Base-by-base conservation (phyloP, 1,140 invertebrate genomes). In the Adoxophyes honmai region DNA sequence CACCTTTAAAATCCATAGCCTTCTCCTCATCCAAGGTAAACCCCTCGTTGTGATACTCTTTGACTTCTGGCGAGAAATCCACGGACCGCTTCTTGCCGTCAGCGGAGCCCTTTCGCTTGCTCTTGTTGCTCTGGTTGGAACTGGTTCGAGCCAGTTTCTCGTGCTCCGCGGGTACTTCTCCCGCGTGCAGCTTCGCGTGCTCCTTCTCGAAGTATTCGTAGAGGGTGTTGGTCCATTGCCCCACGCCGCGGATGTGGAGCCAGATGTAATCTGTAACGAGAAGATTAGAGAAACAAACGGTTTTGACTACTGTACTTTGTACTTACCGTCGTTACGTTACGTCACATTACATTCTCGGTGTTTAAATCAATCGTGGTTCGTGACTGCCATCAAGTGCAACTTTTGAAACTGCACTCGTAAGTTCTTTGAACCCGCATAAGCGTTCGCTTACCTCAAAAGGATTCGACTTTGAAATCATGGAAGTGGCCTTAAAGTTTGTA, bases 141-240 rank as follows among this genome's bases (percentile, higher is more conserved):
- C 59, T 63, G 0, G 76, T 72, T 7, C 76, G 65, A 0, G 62
- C 52, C n/a, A 77, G 55, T 58, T 75, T 75, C 68, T 66, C 58
- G 35, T 74, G 66, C 21, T 37, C 53, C 21, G 35, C 68, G 9
- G 78, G 77, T 0, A 91, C 87, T 52, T 94, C 91, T 0, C 91
- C 90, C 6, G 91, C 91, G 58, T 95, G 94, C 0, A 96, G 81
- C 61, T 93, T 93, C 38, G 93, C 91, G 72, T 96, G 94, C 79
- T 96, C 94, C 53, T 91, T 91, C 68, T 97, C 95, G 70, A 98
- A 98, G 81, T 97, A 98, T 0, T 94, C 92, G 71, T 98, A 96
- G 0, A 99, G 86, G 1, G 94, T 91, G 72, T 96, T 97, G 0
- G 98, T 99, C 98, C 98, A 99, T 86, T 98, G 93, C 0, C 98